Conservation (phyloP, 2,888 invertebrate species). For the Drosophila ezoana region DNA sequence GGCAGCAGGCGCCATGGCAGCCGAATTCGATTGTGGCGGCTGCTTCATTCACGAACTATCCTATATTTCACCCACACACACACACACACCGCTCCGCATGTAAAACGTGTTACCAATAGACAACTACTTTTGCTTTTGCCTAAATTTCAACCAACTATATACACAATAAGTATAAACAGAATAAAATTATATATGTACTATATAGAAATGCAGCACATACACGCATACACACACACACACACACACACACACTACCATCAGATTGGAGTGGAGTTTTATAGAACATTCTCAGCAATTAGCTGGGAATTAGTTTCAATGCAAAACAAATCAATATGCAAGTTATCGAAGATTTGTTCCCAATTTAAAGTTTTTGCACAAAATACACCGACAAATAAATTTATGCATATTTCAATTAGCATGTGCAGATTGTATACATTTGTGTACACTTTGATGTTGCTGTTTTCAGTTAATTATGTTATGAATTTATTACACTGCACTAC, state of each 20-base stretch:
- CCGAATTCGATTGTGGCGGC: conserved; percentile 6
- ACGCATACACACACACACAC: not conserved
- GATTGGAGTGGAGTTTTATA: conserved; percentile 33
- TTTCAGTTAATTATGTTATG: too few species aligned
- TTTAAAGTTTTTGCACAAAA: conserved; percentile 1
- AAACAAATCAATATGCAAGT: not conserved
- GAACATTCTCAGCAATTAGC: conserved; percentile 41
- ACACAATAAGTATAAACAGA: too few species aligned
- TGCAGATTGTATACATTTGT: too few species aligned
- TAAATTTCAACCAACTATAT: not conserved
- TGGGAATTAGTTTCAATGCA: not conserved
- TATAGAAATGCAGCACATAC: too few species aligned
- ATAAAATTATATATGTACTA: too few species aligned
- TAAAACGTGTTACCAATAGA: not conserved
- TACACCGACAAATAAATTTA: too few species aligned
- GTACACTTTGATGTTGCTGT: not conserved
- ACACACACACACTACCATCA: not conserved
- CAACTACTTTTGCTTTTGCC: not conserved
- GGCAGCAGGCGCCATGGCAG: conserved; percentile 1
- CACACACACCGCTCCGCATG: not conserved
- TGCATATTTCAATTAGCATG: too few species aligned
- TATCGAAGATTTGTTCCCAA: not conserved
- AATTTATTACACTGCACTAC: conserved; percentile 30
- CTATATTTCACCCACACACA: not conserved
- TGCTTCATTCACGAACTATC: conserved; percentile 38